Evolutionary conservation across 2,797 vertebrate species (phyloP).

Genomic region (Sandelia bainsii): DNA sequence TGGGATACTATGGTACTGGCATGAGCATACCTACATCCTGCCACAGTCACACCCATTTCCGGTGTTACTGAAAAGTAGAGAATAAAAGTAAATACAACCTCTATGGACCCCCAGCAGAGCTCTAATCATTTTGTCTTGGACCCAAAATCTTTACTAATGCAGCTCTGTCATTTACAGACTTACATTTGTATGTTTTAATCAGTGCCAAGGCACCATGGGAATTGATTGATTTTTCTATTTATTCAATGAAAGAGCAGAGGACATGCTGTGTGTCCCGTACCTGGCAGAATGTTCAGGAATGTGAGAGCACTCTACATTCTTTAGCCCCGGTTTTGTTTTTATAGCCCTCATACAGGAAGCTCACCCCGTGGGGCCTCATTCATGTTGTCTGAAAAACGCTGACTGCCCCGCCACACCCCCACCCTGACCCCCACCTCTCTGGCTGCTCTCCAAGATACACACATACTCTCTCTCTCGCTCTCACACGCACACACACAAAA

Average conservation of each 20-base stretch:
- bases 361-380: constrained; percentile 80
- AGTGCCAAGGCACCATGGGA: constrained; percentile 18
- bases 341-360: constrained; percentile 85
- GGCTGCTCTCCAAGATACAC: constrained; percentile 73
- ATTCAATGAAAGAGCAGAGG: constrained; percentile 23
- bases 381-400: constrained; percentile 83
- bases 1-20: background rate
- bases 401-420: constrained; percentile 72
- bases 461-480: constrained; percentile 39
- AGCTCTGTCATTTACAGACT: background rate
- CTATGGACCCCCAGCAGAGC: background rate
- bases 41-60: constrained; percentile 3
- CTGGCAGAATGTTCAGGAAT: constrained; percentile 79
- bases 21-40: constrained; percentile 32
- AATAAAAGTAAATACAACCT: background rate
- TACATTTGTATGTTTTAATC: background rate
- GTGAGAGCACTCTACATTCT: constrained; percentile 74
- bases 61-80: constrained; percentile 13
- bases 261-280: constrained; percentile 63
- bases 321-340: constrained; percentile 80
- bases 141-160: background rate
- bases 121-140: background rate
- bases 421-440: constrained; percentile 74
- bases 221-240: constrained; percentile 39
- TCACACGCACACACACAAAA: constrained; percentile 32